phyloP scores from a whole-genome alignment of 2,888 invertebrate species.

The Leucania comma region DNA sequence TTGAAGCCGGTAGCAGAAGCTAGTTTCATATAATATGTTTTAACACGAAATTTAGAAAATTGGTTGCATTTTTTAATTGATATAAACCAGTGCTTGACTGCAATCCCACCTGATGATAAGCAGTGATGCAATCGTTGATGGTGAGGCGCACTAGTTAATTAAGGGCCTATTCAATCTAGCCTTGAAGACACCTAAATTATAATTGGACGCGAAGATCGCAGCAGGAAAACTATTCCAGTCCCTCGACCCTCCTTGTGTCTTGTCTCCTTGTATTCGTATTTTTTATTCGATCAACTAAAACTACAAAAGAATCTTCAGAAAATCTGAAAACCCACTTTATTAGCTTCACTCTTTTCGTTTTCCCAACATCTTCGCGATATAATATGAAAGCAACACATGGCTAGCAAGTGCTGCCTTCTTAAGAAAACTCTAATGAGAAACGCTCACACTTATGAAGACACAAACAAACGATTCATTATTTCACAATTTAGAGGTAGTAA shows the following conservation, averaged over 20 bases:
- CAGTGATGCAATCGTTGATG: no score
- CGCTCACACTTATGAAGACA: not conserved
- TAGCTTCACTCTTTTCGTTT: not conserved
- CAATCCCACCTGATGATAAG: no score
- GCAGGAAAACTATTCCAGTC: no score
- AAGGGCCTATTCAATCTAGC: no score
- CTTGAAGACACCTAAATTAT: no score
- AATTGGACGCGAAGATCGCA: no score
- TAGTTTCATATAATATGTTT: not conserved
- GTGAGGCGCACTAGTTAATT: no score
- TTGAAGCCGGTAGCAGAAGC: no score
- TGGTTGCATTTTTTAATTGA: no score
- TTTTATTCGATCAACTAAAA: not conserved
- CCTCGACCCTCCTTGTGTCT: no score
- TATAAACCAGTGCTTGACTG: no score
- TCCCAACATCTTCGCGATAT: not conserved
- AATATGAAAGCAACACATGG: not conserved
- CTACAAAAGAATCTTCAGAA: not conserved
- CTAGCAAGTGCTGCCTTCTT: not conserved
- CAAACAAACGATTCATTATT: not conserved
- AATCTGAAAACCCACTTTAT: not conserved
- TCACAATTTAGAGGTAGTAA: constrained; percentile 6
- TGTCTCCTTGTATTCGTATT: no score
- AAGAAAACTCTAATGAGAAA: constrained; percentile 17
- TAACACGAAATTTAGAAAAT: not conserved